Evolutionary conservation across 2,113 vertebrate genomes (phyloP).

Genomic region (Fregetta grallaria): DNA sequence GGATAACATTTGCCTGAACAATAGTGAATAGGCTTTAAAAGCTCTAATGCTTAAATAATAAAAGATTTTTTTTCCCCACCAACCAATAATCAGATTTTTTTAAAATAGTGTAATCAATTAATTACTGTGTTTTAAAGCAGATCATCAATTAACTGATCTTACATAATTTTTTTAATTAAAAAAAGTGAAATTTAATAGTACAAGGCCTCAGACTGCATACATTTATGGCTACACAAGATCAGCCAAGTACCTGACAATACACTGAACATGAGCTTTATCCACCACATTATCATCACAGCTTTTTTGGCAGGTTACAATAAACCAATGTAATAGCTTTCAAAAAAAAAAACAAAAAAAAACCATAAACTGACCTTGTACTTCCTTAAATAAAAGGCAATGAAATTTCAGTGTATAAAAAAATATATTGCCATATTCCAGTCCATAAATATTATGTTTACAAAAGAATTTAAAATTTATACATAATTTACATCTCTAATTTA

Average conservation of each 20-base stretch:
- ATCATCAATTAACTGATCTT: background rate
- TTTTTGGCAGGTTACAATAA: background rate
- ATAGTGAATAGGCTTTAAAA: slow-evolving; percentile 69
- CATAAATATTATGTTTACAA: background rate
- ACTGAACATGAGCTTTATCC: background rate
- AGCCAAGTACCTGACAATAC: background rate
- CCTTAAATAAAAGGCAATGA: background rate
- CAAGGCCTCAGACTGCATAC: background rate
- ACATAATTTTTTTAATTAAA: background rate
- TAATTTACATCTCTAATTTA: background rate
- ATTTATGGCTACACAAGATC: background rate
- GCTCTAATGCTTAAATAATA: slow-evolving; percentile 55
- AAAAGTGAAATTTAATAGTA: background rate
- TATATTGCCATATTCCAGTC: background rate
- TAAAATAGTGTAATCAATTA: background rate
- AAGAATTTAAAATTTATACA: background rate
- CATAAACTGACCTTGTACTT: background rate
- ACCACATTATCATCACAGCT: background rate
- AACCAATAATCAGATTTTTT: background rate
- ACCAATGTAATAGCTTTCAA: background rate
- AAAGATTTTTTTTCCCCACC: background rate
- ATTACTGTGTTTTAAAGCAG: background rate
- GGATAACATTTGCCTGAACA: slow-evolving; percentile 68
- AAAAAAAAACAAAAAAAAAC: background rate
- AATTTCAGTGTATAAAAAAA: background rate